Conservation (phyloP, 2,797 vertebrate genomes). For the Channa striata region DNA sequence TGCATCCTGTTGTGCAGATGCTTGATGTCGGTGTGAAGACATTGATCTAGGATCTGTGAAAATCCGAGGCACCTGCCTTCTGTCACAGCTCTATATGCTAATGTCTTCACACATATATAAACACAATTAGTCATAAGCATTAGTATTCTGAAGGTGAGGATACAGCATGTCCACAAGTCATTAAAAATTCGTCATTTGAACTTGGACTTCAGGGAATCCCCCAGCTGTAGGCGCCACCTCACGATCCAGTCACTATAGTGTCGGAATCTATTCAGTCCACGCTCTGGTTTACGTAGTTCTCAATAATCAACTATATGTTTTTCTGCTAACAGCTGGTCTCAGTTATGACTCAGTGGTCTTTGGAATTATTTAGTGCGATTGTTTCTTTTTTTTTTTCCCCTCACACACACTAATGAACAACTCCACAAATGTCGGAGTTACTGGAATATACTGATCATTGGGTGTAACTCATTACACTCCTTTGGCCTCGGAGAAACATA, state of each 20-base stretch:
- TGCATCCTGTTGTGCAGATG: slow-evolving; percentile 29
- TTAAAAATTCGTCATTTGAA: slow-evolving; percentile 69
- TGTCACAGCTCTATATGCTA: slow-evolving; percentile 44
- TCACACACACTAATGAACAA: slow-evolving; percentile 27
- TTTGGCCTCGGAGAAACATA: slow-evolving; percentile 32
- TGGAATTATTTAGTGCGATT: slow-evolving; percentile 37
- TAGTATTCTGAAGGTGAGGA: slow-evolving; percentile 52
- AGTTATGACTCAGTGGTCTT: slow-evolving; percentile 30
- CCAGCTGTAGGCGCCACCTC: slow-evolving; percentile 24
- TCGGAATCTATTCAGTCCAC: not conserved
- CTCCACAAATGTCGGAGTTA: slow-evolving; percentile 53
- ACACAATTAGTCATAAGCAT: slow-evolving; percentile 42
- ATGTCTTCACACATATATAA: slow-evolving; percentile 38
- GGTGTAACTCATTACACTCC: slow-evolving; percentile 73
- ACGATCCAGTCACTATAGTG: not conserved
- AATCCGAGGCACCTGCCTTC: slow-evolving; percentile 30
- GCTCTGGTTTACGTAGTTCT: not conserved
- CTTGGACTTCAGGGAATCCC: slow-evolving; percentile 50
- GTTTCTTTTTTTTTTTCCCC: slow-evolving; percentile 23
- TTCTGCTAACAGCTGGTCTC: slow-evolving; percentile 16
- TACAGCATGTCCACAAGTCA: slow-evolving; percentile 41
- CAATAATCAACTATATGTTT: not conserved
- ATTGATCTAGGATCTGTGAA: slow-evolving; percentile 41
- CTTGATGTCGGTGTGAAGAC: slow-evolving; percentile 44
- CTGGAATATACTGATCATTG: slow-evolving; percentile 72